Percentiles rank a stretch among this genome's conserved stretches.
phyloP scores from a whole-genome alignment of 2,113 vertebrate species.

The Meles meles region DNA sequence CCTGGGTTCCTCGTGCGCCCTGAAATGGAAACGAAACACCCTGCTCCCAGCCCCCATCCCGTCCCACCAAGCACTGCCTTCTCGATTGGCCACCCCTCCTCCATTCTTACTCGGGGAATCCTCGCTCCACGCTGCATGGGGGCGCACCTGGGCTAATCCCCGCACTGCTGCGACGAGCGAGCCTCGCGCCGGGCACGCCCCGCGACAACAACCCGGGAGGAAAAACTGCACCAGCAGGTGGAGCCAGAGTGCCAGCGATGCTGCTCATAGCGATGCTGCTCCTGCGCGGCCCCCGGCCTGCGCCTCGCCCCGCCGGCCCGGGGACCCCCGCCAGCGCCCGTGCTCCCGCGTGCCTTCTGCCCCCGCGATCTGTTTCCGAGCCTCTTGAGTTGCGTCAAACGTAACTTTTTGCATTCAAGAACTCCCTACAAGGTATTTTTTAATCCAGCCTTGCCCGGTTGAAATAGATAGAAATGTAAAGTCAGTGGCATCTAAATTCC shows the following conservation, averaged over 20 bases:
- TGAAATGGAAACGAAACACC: background rate
- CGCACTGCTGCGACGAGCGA: background rate
- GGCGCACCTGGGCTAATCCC: background rate
- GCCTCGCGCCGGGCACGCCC: rapidly evolving
- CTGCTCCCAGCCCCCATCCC: background rate
- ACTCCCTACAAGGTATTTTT: no score
- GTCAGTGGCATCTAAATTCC: background rate
- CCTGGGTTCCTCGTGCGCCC: background rate
- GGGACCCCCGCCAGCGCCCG: rapidly evolving
- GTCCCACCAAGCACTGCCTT: background rate
- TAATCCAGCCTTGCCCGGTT: no score
- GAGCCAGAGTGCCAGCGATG: constrained; percentile 31
- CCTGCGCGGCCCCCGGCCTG: rapidly evolving
- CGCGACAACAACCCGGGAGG: background rate
- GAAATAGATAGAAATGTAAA: background rate
- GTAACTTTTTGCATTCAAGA: background rate
- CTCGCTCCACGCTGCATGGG: background rate
- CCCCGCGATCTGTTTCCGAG: background rate
- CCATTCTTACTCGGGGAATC: background rate
- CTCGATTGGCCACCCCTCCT: background rate
- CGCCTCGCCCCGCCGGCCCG: rapidly evolving
- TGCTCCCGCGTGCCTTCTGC: rapidly evolving
- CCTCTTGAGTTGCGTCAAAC: background rate
- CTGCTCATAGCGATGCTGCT: no score
- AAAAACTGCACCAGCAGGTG: constrained; percentile 29